A percentile compares a stretch with the other conserved stretches of the same genome.
phyloP scores from a whole-genome alignment of 2,888 invertebrate genomes.

The Nomada fucata region DNA sequence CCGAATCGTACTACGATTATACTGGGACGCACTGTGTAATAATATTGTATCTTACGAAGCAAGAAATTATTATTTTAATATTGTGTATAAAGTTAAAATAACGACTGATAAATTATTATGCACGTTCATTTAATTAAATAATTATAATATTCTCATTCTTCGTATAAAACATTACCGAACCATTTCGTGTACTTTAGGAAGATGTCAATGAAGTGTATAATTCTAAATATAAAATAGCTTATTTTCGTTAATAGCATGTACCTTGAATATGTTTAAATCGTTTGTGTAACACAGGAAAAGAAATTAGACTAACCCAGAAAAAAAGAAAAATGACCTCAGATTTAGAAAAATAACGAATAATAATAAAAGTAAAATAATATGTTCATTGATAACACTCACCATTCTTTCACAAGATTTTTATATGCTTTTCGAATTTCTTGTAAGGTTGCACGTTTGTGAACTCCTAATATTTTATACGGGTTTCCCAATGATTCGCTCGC shows the following conservation, averaged over 20 bases:
- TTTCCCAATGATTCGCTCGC: slow-evolving; percentile 86
- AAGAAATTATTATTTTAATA: not conserved
- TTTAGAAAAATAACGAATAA: not conserved
- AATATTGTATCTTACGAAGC: not conserved
- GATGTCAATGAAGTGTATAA: not conserved
- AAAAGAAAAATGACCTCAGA: too few species aligned
- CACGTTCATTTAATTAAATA: not conserved
- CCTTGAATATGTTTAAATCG: slow-evolving; percentile 1
- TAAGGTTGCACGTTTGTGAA: slow-evolving; percentile 89
- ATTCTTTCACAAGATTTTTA: slow-evolving; percentile 95
- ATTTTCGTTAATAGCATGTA: slow-evolving; percentile 17
- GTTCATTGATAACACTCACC: slow-evolving; percentile 86
- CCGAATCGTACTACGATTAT: too few species aligned
- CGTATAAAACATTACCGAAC: not conserved
- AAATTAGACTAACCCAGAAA: not conserved
- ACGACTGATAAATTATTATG: not conserved
- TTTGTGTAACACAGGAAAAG: not conserved
- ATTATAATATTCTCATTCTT: not conserved
- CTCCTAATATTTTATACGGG: slow-evolving; percentile 93
- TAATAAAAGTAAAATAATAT: not conserved
- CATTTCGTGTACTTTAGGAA: not conserved
- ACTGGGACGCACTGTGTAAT: not conserved
- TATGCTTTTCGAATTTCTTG: slow-evolving; percentile 95
- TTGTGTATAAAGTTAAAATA: not conserved
- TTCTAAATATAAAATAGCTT: slow-evolving; percentile 44